Percentiles rank a stretch among this genome's conserved stretches.
These are phyloP conservation scores for Dromaius novaehollandiae DNA, from an alignment of 2,113 vertebrate species.

Conservation along the genomic window DNA sequence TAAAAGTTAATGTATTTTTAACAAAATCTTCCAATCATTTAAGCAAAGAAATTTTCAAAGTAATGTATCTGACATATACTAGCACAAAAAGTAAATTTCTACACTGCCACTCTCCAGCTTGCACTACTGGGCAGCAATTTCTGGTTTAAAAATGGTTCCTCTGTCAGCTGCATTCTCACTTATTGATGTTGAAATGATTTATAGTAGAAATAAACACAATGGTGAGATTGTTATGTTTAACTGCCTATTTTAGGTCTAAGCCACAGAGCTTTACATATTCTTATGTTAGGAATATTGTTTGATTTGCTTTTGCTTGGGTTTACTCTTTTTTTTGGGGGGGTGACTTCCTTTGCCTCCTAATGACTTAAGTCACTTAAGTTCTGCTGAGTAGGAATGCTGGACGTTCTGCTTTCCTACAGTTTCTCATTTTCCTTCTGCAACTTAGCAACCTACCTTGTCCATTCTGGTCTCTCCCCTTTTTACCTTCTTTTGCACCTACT, in stretches of 20 bases:
- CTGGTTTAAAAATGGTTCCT: constrained; percentile 11
- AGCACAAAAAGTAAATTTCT: neutral
- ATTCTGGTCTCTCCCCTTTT: neutral
- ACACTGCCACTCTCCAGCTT: neutral
- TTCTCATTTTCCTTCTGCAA: neutral
- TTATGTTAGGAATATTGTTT: neutral
- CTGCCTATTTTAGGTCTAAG: neutral
- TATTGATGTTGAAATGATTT: neutral
- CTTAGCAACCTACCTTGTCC: neutral
- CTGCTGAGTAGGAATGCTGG: neutral
- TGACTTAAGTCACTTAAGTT: neutral
- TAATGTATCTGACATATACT: neutral
- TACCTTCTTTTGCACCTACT: neutral
- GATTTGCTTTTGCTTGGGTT: neutral
- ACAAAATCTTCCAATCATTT: neutral
- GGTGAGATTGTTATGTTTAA: neutral
- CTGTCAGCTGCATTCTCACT: neutral
- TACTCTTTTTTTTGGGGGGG: neutral
- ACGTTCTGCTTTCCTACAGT: neutral
- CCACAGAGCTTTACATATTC: neutral
- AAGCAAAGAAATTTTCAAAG: neutral
- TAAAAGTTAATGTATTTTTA: constrained; percentile 15
- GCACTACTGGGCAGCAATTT: neutral
- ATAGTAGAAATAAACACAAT: neutral
- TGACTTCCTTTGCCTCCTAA: neutral